Conservation (phyloP, 2,888 invertebrate genomes). For the Drosophila helvetica region DNA sequence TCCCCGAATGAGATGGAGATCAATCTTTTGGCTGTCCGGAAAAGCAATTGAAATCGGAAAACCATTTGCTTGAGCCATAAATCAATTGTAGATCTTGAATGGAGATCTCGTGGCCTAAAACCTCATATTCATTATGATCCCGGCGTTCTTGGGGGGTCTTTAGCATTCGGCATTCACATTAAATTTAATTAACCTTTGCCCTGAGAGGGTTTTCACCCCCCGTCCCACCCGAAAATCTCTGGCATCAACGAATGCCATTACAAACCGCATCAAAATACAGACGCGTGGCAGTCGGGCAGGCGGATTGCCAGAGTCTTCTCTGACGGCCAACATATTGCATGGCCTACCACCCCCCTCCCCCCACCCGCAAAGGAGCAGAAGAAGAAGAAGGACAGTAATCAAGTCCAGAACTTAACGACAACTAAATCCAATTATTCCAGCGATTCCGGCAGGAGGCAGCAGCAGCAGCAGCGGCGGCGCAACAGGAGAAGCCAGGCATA, state of each 20-base stretch:
- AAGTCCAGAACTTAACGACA: constrained; percentile 69
- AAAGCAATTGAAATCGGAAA: background rate
- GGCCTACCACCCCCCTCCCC: too few relatives aligned
- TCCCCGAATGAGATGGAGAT: background rate
- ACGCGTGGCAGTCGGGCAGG: constrained; percentile 9
- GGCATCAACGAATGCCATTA: constrained; percentile 37
- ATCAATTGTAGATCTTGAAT: constrained; percentile 25
- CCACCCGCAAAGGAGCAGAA: constrained; percentile 18
- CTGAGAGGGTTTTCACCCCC: background rate
- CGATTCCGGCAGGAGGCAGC: constrained; percentile 39
- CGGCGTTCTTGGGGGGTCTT: too few relatives aligned
- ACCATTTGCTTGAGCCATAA: constrained; percentile 31
- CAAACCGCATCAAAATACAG: constrained; percentile 45
- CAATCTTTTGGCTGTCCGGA: background rate
- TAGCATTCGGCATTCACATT: constrained; percentile 50
- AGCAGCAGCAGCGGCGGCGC: constrained; percentile 40
- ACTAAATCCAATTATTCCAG: constrained; percentile 75
- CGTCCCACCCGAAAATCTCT: background rate
- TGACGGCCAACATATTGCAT: constrained; percentile 64
- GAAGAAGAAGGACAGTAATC: constrained; percentile 58
- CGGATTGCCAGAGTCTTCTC: constrained; percentile 9
- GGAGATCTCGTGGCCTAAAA: constrained; percentile 6
- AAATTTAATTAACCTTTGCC: constrained; percentile 60
- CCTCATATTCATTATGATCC: constrained; percentile 48
- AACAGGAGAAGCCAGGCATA: constrained; percentile 51